phyloP scores from a whole-genome alignment of 2,888 invertebrate species.

The Heteromurus nitidus region DNA sequence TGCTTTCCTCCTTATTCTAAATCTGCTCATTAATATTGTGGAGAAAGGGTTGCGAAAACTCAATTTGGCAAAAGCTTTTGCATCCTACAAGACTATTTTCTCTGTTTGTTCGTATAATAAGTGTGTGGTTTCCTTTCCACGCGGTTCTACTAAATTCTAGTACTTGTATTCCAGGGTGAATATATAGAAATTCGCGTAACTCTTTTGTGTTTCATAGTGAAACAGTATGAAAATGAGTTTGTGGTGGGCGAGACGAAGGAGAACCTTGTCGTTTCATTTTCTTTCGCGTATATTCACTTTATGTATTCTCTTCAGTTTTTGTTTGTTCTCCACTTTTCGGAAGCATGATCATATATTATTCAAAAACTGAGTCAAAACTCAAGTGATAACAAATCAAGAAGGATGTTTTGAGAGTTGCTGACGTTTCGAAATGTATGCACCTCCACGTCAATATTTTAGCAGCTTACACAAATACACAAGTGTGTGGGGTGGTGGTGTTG shows the following conservation, averaged over 20 bases:
- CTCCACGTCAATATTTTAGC: slow-evolving; percentile 3
- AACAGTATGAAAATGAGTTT: neutral
- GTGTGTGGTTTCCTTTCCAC: neutral
- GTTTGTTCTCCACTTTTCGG: neutral
- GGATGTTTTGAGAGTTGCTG: slow-evolving; percentile 5
- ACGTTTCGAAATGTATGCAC: neutral
- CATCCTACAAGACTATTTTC: neutral
- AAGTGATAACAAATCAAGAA: slow-evolving; percentile 1
- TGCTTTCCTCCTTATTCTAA: neutral
- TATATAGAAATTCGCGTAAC: too few relatives aligned
- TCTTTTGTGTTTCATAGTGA: neutral
- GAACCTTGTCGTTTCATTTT: slow-evolving; percentile 1
- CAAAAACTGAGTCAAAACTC: slow-evolving; percentile 5
- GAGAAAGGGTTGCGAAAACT: slow-evolving; percentile 13
- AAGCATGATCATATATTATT: slow-evolving; percentile 6
- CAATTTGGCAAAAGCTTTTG: slow-evolving; percentile 5
- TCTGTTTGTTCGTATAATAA: neutral
- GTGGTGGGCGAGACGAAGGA: neutral
- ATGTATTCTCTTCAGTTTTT: neutral
- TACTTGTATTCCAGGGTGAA: neutral
- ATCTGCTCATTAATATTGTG: slow-evolving; percentile 14
- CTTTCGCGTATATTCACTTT: slow-evolving; percentile 18
- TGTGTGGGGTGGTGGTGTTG: neutral
- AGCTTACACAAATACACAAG: neutral
- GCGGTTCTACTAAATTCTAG: neutral